phyloP scores from a whole-genome alignment of 2,888 invertebrate genomes.

The Conops quadrifasciatus region DNA sequence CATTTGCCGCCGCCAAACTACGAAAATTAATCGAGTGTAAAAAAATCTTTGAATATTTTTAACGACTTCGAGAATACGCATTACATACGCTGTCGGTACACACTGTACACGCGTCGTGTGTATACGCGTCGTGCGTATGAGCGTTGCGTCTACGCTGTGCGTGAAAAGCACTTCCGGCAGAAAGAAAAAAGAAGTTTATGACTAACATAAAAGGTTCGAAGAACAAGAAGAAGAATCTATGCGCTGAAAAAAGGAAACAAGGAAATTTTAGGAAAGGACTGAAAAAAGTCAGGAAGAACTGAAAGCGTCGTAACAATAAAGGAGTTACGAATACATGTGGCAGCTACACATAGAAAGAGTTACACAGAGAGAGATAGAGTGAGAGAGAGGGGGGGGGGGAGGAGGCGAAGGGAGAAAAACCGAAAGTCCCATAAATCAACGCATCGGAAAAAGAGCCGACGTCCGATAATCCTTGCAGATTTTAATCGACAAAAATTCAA shows the following conservation, averaged over 20 bases:
- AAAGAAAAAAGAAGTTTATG: background rate
- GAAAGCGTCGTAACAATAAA: too few species aligned
- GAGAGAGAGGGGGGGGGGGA: background rate
- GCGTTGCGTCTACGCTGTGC: background rate
- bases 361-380: background rate
- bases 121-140: too few species aligned
- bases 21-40: conserved; percentile 3
- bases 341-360: too few species aligned
- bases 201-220: background rate
- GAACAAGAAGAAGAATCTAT: background rate
- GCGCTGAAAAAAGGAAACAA: background rate
- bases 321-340: too few species aligned
- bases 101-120: too few species aligned
- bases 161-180: background rate
- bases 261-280: too few species aligned
- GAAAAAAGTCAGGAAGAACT: too few species aligned
- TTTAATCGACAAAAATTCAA: background rate
- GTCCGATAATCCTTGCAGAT: background rate
- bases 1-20: background rate
- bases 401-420: background rate
- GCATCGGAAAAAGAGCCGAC: background rate
- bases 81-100: too few species aligned
- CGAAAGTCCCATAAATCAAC: background rate
- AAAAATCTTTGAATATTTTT: background rate
- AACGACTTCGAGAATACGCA: background rate